Evolutionary conservation across 2,113 vertebrate genomes (phyloP).

Genomic region (Vireo altiloquus): DNA sequence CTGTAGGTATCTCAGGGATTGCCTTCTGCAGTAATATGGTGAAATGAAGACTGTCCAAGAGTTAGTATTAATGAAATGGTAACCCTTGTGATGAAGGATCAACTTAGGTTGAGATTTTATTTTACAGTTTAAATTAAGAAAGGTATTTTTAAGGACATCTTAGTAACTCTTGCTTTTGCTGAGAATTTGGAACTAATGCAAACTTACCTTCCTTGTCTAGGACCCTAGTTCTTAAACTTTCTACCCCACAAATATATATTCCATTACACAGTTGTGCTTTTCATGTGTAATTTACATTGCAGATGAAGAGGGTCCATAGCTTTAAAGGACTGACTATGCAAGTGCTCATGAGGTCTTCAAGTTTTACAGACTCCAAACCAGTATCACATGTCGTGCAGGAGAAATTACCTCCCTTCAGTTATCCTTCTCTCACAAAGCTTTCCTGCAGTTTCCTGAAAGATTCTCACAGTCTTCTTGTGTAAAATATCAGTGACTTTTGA

Average conservation of each 20-base stretch:
- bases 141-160: not conserved
- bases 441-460: not conserved
- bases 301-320: not conserved
- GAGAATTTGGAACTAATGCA: not conserved
- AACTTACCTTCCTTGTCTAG: not conserved
- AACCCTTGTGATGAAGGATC: not conserved
- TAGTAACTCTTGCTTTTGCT: not conserved
- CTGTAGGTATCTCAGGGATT: not conserved
- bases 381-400: rapidly evolving
- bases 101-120: not conserved
- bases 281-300: not conserved
- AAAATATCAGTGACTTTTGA: not conserved
- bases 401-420: not conserved
- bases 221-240: not conserved
- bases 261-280: not conserved
- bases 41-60: not conserved
- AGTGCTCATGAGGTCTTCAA: not conserved
- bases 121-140: not conserved
- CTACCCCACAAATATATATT: not conserved
- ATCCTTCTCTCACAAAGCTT: not conserved
- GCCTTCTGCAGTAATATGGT: not conserved
- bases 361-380: not conserved
- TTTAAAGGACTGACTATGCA: not conserved
- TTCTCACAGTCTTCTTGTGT: not conserved
- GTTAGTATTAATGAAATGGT: not conserved